A percentile compares a stretch with the other conserved stretches of the same genome.
phyloP scores from a whole-genome alignment of 1,140 invertebrate genomes.

The Globodera ellingtonae region DNA sequence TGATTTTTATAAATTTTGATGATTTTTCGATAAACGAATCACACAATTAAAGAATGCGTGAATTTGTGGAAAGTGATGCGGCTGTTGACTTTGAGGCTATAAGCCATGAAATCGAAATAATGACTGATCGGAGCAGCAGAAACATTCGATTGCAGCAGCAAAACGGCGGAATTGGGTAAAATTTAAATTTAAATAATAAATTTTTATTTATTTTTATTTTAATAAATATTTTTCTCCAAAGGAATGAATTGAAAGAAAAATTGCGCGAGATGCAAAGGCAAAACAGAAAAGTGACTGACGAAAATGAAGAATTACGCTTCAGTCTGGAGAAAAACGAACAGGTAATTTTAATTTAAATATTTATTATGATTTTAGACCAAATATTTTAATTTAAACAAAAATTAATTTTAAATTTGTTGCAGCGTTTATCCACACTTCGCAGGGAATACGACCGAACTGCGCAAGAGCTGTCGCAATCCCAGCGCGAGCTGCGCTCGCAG shows the following conservation, averaged over 20 bases:
- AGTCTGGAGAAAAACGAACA: constrained; percentile 19
- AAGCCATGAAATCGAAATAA: background rate
- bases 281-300: constrained; percentile 12
- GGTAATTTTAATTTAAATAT: background rate
- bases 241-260: constrained; percentile 2
- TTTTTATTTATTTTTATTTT: constrained; percentile 9
- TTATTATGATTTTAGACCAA: background rate
- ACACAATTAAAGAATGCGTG: background rate
- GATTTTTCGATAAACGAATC: no score
- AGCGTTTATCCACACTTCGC: constrained; percentile 41
- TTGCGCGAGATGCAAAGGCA: constrained; percentile 20
- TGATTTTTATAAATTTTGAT: no score
- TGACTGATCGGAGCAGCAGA: background rate
- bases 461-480: constrained; percentile 33
- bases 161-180: background rate
- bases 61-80: background rate
- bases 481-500: constrained; percentile 27
- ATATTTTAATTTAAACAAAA: background rate
- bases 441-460: constrained; percentile 38
- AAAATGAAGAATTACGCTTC: constrained; percentile 28
- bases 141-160: background rate
- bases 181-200: background rate
- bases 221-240: constrained; percentile 2
- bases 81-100: background rate
- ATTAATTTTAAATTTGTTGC: constrained; percentile 13